Percentiles rank a stretch among this genome's conserved stretches.
phyloP scores from a whole-genome alignment of 2,113 vertebrate genomes.

The Melanerpes formicivorus region DNA sequence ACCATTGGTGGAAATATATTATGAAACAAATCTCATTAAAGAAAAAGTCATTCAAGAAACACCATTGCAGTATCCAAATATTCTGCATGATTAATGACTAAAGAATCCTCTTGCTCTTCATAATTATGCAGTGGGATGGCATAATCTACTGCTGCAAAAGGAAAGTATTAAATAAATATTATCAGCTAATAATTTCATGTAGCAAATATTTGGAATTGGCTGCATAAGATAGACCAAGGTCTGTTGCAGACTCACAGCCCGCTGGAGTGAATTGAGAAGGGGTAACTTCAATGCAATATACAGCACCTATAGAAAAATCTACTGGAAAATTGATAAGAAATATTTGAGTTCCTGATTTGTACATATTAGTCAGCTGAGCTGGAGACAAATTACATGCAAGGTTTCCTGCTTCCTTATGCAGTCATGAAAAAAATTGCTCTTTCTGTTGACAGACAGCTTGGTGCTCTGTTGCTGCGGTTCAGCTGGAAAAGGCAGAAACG shows the following conservation, averaged over 20 bases:
- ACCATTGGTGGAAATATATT: not conserved
- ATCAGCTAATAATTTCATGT: not conserved
- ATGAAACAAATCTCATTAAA: slow-evolving; percentile 41
- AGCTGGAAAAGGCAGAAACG: not conserved
- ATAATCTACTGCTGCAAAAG: not conserved
- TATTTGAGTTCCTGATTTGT: not conserved
- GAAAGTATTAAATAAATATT: not conserved
- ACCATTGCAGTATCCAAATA: not conserved
- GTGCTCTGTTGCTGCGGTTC: not conserved
- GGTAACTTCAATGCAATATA: not conserved
- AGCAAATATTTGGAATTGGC: not conserved
- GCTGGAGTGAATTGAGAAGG: not conserved
- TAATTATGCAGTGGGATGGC: not conserved
- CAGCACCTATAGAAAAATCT: not conserved
- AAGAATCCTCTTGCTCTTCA: not conserved
- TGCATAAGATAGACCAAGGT: not conserved
- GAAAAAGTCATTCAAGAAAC: not conserved
- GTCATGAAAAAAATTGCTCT: not conserved
- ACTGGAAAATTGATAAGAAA: not conserved
- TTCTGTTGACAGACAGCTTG: not conserved
- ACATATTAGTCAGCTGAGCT: not conserved
- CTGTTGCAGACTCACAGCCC: not conserved
- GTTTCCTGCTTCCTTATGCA: slow-evolving; percentile 36
- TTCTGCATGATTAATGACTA: not conserved
- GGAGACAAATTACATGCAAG: slow-evolving; percentile 11